phyloP scores from a whole-genome alignment of 30 jellyfish, hydroid and myxozoan species.

The Morbakka virulenta region DNA sequence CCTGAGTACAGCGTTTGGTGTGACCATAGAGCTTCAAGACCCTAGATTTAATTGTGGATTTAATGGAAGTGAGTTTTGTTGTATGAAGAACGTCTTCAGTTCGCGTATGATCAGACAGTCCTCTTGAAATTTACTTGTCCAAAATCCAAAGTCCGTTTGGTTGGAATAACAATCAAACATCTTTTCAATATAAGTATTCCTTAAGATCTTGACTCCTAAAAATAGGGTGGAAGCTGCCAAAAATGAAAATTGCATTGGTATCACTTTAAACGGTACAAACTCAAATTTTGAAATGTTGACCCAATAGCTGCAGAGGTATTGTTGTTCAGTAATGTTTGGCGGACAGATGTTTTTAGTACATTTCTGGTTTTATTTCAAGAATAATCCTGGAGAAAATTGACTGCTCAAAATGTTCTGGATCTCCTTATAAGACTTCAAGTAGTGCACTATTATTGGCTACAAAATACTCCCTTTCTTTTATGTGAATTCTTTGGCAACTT shows the following conservation, averaged over 20 bases:
- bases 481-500: constrained; percentile 39
- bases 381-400: not conserved
- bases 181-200: constrained; percentile 18
- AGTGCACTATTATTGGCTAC: not conserved
- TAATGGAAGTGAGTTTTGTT: no score
- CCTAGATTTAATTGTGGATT: no score
- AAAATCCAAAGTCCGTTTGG: constrained; percentile 42
- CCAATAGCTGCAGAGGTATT: not conserved
- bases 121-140: constrained; percentile 25
- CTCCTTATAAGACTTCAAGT: not conserved
- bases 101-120: no score
- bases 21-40: no score
- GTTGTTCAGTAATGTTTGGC: constrained; percentile 18
- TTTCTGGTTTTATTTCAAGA: constrained; percentile 18
- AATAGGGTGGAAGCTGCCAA: constrained; percentile 19
- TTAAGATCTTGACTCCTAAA: constrained; percentile 9
- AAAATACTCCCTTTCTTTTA: constrained; percentile 8
- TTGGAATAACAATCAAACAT: constrained; percentile 35
- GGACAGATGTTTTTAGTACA: constrained; percentile 34
- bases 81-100: no score
- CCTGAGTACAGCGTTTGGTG: no score
- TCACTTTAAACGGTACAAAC: no score
- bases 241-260: constrained; percentile 34
- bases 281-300: constrained; percentile 9
- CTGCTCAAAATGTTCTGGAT: constrained; percentile 27